Evolutionary conservation across 2,797 vertebrate genomes (phyloP), one percentile per base, ranked within the genome.

Genomic region (Tachyglossus aculeatus): DNA sequence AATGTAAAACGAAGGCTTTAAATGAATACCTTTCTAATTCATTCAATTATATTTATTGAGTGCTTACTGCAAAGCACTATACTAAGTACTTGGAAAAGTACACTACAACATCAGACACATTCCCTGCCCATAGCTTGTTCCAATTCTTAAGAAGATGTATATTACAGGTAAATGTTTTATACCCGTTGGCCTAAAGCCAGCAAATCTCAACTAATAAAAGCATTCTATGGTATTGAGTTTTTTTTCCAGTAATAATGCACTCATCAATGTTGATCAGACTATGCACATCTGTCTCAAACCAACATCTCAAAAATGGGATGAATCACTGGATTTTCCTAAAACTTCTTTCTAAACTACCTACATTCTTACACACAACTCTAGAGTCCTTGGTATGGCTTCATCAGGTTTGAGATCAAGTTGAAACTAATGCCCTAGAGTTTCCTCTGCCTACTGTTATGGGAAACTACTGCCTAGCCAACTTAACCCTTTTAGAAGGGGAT

Each of bases 141-240:
- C 75, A 89, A 54, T 41, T 77, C 82, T 82, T 86, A 86, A 81
- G 71, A 64, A 80, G 71, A 87, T 81, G 63, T 79, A 83, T 58
- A 50, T 79, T 81, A 57, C 64, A 68, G 71, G 83, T 72, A 85
- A 88, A 82, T 68, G 19, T 2, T 72, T 85, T 84, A n/a, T n/a
- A 67, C 34, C 50, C 52, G 57, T 73, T 85, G 77, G 72, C 66
- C 11, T 27, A 67, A 76, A 36, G 47, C 68, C 85, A 88, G 38
- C 63, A 38, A 68, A 67, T 78, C 78, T 60, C 60, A 51, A 38
- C 14, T 74, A 66, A 76, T 73, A 83, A 86, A n/a, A 83, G 76
- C 60, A 65, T 45, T 38, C 31, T 14, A 53, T 50, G 8, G n/a
- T 76, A 77, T 82, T 85, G n/a, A 67, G 69, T 63, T 71, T 77